Conservation (phyloP, 2,888 invertebrate species). For the Eilema depressum region DNA sequence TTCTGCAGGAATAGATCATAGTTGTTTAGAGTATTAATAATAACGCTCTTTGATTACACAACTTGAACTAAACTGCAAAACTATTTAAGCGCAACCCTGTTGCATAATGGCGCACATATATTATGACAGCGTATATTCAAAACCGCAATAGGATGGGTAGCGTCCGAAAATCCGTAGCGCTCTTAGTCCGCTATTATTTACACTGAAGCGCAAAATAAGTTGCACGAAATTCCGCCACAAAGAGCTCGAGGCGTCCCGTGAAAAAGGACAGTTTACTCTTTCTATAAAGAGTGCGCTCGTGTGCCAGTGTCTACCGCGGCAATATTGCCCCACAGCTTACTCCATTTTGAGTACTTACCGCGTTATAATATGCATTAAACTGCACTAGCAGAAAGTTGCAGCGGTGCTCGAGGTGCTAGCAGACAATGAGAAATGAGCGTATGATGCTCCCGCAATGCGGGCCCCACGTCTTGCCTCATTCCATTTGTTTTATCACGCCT, state of each 20-base stretch:
- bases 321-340: conserved; percentile 79
- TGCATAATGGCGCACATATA: conserved; percentile 62
- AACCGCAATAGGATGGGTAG: conserved; percentile 66
- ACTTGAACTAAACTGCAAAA: conserved; percentile 63
- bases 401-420: conserved; percentile 68
- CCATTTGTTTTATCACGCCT: conserved; percentile 83
- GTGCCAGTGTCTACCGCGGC: conserved; percentile 68
- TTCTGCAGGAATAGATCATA: conserved; percentile 55
- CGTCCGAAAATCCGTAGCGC: conserved; percentile 71
- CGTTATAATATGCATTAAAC: conserved; percentile 86
- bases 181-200: conserved; percentile 79
- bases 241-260: conserved; percentile 78
- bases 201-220: conserved; percentile 78
- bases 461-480: conserved; percentile 69
- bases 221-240: conserved; percentile 78
- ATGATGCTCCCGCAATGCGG: conserved; percentile 84
- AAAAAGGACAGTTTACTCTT: conserved; percentile 85
- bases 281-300: conserved; percentile 79
- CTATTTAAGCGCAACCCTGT: conserved; percentile 58
- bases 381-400: conserved; percentile 79
- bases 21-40: conserved; percentile 52
- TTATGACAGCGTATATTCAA: conserved; percentile 66
- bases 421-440: conserved; percentile 85
- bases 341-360: conserved; percentile 81
- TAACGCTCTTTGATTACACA: conserved; percentile 56